Evolutionary conservation across 2,888 invertebrate genomes (phyloP).

Genomic region (Agriotes lineatus): DNA sequence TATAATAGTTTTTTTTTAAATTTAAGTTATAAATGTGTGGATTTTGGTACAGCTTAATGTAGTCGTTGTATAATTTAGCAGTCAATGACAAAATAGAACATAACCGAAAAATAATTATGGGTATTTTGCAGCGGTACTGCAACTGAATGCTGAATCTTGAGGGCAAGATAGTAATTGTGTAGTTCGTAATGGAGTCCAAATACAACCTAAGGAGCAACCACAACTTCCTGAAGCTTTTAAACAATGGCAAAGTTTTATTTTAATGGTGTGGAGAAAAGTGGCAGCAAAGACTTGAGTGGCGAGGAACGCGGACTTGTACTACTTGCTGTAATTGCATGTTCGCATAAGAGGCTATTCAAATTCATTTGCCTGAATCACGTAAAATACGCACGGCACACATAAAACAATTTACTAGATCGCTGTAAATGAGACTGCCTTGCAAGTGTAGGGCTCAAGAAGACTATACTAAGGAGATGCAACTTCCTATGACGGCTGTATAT

Average conservation of each 20-base stretch:
- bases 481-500: too few species aligned
- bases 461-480: too few species aligned
- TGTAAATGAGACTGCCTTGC: background rate
- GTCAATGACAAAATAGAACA: too few species aligned
- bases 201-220: conserved; percentile 8
- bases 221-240: conserved; percentile 11
- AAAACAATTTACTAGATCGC: conserved; percentile 22
- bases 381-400: conserved; percentile 17
- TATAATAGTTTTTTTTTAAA: too few species aligned
- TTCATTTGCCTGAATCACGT: conserved; percentile 31
- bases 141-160: too few species aligned
- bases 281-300: conserved; percentile 20
- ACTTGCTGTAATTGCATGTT: conserved; percentile 32
- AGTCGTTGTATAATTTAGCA: too few species aligned
- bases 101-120: too few species aligned
- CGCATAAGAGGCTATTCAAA: conserved; percentile 29
- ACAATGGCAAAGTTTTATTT: conserved; percentile 28
- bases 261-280: conserved; percentile 21
- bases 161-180: background rate
- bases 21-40: too few species aligned
- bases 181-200: background rate
- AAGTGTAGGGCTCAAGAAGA: too few species aligned
- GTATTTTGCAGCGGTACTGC: too few species aligned
- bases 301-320: conserved; percentile 25
- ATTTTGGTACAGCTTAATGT: too few species aligned